phyloP scores from a whole-genome alignment of 2,113 vertebrate species.

The Amphilophus citrinellus region DNA sequence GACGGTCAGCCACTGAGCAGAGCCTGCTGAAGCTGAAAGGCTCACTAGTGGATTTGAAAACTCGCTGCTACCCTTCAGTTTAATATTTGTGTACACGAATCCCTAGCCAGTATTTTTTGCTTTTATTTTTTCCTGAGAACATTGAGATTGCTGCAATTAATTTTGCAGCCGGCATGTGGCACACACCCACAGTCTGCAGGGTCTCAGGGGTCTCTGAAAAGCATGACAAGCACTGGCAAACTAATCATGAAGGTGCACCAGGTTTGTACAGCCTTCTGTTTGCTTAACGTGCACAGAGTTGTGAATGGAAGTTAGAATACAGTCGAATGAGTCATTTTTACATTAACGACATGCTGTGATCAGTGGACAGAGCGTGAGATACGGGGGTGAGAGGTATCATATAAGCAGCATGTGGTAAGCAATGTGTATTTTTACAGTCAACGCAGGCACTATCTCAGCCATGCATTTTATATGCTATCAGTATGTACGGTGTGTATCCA shows the following conservation, averaged over 20 bases:
- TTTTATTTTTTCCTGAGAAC: neutral
- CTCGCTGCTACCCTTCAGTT: neutral
- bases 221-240: conserved; percentile 10
- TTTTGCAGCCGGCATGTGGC: conserved; percentile 1
- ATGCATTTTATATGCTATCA: neutral
- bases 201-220: conserved; percentile 7
- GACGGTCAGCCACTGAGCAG: too few species aligned
- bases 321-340: conserved; percentile 28
- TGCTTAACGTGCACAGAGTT: neutral
- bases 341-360: conserved; percentile 17
- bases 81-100: neutral
- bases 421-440: neutral
- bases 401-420: conserved; percentile 5
- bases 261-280: neutral
- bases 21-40: too few species aligned
- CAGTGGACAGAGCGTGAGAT: conserved; percentile 5
- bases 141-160: conserved; percentile 8
- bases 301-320: conserved; percentile 19
- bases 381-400: neutral
- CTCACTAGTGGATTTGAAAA: neutral
- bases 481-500: neutral
- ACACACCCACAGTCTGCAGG: neutral
- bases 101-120: neutral
- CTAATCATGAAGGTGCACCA: neutral
- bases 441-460: neutral